Conservation (phyloP, 2,797 vertebrate species). For the Sarcophilus harrisii region DNA sequence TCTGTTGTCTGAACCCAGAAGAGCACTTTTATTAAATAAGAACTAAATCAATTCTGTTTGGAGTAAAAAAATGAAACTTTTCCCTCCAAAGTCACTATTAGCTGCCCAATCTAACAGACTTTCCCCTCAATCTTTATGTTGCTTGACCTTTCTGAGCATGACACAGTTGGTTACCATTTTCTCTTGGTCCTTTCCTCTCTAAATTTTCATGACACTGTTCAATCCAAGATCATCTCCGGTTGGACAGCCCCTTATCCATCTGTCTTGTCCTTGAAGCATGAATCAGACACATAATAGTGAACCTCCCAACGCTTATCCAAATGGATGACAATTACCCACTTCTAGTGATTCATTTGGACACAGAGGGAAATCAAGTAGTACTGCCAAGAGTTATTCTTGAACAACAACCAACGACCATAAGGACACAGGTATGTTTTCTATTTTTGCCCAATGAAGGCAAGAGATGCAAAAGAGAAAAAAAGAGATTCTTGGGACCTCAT, state of each 20-base stretch:
- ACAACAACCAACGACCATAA: neutral
- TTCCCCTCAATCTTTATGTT: neutral
- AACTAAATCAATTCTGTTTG: conserved; percentile 33
- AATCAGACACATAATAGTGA: neutral
- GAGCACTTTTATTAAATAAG: neutral
- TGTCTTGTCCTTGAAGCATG: neutral
- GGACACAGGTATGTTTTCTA: neutral
- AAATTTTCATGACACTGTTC: neutral
- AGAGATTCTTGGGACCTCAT: neutral
- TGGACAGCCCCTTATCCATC: neutral
- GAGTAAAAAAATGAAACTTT: neutral
- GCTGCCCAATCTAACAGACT: neutral
- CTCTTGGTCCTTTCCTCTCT: neutral
- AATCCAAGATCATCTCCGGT: neutral
- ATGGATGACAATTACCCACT: neutral
- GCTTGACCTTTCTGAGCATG: neutral
- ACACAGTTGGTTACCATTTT: neutral
- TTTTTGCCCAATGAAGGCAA: neutral
- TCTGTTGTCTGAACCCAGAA: neutral
- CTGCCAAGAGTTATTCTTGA: neutral
- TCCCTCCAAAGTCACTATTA: neutral
- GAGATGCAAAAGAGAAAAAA: neutral
- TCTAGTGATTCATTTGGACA: neutral
- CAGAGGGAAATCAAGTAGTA: neutral
- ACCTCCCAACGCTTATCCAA: neutral